Evolutionary conservation across 2,797 vertebrate species (phyloP).

Genomic region (Vespertilio murinus): DNA sequence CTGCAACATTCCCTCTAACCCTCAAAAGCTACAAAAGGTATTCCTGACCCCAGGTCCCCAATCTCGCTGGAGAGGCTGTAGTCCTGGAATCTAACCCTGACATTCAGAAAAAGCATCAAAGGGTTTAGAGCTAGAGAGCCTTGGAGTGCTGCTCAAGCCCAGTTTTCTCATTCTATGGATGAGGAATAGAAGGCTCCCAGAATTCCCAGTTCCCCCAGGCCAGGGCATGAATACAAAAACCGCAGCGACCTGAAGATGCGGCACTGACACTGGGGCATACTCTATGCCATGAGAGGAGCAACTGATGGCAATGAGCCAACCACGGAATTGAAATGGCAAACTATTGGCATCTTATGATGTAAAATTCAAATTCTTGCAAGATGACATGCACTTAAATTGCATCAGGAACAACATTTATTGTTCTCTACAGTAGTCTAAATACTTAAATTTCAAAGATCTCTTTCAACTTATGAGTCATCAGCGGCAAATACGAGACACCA

Average conservation of each 20-base stretch:
- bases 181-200: background rate
- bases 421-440: background rate
- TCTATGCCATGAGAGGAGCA: too few relatives aligned
- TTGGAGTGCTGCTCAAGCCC: background rate
- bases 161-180: background rate
- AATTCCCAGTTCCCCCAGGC: background rate
- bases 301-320: too few relatives aligned
- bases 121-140: constrained; percentile 10
- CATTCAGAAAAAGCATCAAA: background rate
- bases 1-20: background rate
- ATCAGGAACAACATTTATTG: background rate
- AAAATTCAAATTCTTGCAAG: background rate
- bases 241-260: background rate
- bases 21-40: background rate
- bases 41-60: background rate
- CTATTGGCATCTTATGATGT: too few relatives aligned
- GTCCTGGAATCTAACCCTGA: background rate
- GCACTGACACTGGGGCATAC: too few relatives aligned
- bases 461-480: background rate
- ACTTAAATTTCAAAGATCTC: constrained; percentile 13
- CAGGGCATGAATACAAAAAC: too few relatives aligned
- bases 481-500: background rate
- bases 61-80: background rate
- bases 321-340: too few relatives aligned
- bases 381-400: background rate